Evolutionary conservation across 2,797 vertebrate species (phyloP), one percentile per base, ranked within the genome.

Genomic region (Poecilia wingei): DNA sequence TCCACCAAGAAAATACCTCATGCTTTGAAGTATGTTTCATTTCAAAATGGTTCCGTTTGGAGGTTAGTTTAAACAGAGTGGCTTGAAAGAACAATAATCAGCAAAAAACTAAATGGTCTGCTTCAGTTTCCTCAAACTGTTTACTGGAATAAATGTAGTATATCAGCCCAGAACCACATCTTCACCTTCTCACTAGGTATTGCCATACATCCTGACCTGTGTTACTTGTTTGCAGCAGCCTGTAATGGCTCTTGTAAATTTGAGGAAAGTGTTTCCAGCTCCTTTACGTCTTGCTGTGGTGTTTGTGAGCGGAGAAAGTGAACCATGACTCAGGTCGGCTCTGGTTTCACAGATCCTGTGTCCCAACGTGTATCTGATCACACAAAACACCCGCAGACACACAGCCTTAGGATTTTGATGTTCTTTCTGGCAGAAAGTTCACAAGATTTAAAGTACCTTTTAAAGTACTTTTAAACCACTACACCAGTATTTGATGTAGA

Each of bases 251-350:
- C 72, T 66, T 84, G 81, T 86, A 77, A 82, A 83, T 78, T 80
- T 0, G 31, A 83, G 75, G 79, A 86, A 91, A 91, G 89, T 87
- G 79, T 86, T 91, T 85, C 87, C 86, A 79, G 75, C 74, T 83
- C 61, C 64, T 45, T 74, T 77, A 80, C 28, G 0, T 80, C 76
- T 49, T 28, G 20, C 73, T 81, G 75, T 83, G 1, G 53, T 68
- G 85, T 86, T 89, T 81, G 87, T 83, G 80, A 86, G 83, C 70
- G 73, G 92, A 76, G 93, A 94, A 92, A 94, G 93, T 92, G 89
- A 91, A 85, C 84, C 83, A 7, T 86, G 89, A 88, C 84, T 79
- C 76, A 43, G 76, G 86, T 82, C 76, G 75, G 89, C 88, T 94
- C 88, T 72, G 53, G 90, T 94, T 94, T 91, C 93, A 45, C 82